Evolutionary conservation across 2,888 invertebrate species (phyloP), one percentile per base, ranked within the genome.

Genomic region (Troglohyphantes excavatus): DNA sequence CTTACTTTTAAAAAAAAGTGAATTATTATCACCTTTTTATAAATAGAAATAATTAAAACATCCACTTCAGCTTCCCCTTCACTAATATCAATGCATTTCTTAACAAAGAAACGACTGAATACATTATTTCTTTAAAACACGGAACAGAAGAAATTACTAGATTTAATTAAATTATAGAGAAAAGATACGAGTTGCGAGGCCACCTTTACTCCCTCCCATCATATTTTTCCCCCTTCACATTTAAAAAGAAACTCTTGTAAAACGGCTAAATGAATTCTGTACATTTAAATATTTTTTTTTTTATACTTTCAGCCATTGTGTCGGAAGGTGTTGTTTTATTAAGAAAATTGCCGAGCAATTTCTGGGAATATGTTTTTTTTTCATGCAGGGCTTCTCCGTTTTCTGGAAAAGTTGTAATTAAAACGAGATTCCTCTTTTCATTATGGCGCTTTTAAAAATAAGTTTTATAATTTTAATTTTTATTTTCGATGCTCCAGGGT

Each of bases 301-400:
- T 65, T 7, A 0, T 63, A 27, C 46, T 67, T 33, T 19, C 43
- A 6, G 21, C 26, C 26, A 39, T 65, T 78, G 26, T 82, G 68
- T 78, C 17, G 67, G 11, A 29, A 83, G 39, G 73, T 59, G 83
- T 63, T 83, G 72, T 73, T 72, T 83, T 63, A 72, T 73, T 61
- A 63, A 63, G 72, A 83, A 83, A 70, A 83, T 72, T 83, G 27
- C 72, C 11, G 27, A 39, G 83, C 63, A 83, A 83, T 83, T 83
- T 83, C 75, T 29, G 27, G 17, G 59, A 61, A 59, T 27, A 29
- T 46, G 17, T 70, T 43, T 26, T 26, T 72, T 33, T n/a, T n/a
- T 43, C 23, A 13, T 72, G 11, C n/a, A 9, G 26, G 13, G 17
- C 17, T 72, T 46, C 23, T 43, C 43, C n/a, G n/a, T n/a, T 72